These are phyloP conservation scores for Clarias platycephalus DNA, from an alignment of 2,797 vertebrate species.

Conservation along the genomic window DNA sequence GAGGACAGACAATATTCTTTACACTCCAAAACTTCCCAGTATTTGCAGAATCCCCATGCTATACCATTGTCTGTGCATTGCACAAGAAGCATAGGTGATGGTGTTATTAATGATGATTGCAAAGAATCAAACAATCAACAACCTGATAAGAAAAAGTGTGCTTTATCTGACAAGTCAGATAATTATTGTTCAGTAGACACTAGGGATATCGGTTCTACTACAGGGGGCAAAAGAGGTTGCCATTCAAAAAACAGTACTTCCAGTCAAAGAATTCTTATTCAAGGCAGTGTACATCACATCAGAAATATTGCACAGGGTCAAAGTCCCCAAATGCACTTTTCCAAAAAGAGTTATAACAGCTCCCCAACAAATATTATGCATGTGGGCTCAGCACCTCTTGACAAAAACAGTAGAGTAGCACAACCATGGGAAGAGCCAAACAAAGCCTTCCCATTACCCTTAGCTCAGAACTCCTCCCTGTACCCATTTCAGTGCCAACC, in stretches of 20 bases:
- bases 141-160: constrained; percentile 74
- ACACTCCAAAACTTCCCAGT: constrained; percentile 68
- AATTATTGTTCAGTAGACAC: constrained; percentile 77
- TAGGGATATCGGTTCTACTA: constrained; percentile 71
- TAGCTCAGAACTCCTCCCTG: constrained; percentile 78
- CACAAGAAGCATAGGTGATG: constrained; percentile 74
- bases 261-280: constrained; percentile 76
- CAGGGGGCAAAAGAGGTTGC: constrained; percentile 77
- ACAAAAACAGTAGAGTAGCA: constrained; percentile 78
- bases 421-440: constrained; percentile 83
- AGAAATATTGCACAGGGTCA: constrained; percentile 80
- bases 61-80: constrained; percentile 70
- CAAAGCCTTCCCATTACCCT: constrained; percentile 76
- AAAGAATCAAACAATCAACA: constrained; percentile 78
- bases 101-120: constrained; percentile 75
- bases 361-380: constrained; percentile 67
- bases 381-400: constrained; percentile 75
- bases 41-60: constrained; percentile 72
- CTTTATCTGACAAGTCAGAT: constrained; percentile 80
- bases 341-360: constrained; percentile 78
- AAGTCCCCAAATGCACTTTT: constrained; percentile 85
- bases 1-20: constrained; percentile 76
- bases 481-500: constrained; percentile 84
- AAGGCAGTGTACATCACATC: constrained; percentile 79
- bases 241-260: constrained; percentile 75